Evolutionary conservation across 2,113 vertebrate genomes (phyloP), one percentile per base, ranked within the genome.

Genomic region (Eulacestoma nigropectus): DNA sequence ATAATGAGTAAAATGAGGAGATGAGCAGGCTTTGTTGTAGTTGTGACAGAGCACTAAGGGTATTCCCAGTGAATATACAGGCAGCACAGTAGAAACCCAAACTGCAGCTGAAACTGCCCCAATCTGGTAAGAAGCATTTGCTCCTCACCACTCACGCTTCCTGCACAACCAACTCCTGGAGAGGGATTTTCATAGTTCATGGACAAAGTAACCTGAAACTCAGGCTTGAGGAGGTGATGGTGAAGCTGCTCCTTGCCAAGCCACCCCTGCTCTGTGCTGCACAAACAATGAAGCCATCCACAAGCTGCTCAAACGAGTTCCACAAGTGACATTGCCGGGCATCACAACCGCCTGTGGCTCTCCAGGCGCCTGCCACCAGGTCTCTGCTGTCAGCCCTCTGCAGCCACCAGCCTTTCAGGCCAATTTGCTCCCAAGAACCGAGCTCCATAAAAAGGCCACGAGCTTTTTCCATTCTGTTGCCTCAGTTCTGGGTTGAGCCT

Each of bases 301-400:
- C 16, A 55, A 56, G 84, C 86, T 57, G 86, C 90, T 79, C 96
- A 75, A 1, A 95, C 95, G 1, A 22, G 96, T 95, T 96, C 93
- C 90, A 89, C 92, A 32, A 52, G 19, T 41, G 88, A 77, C 86
- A 92, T 89, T 96, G 73, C 94, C 13, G 7, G 80, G 73, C 68
- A 80, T n/a, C 94, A 35, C 60, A 68, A 19, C 7, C 1, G 3
- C 80, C 73, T n/a, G 26, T 6, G 27, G 69, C 77, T 85, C 9
- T 39, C 0, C 53, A 41, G 85, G 77, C 7, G 1, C 52, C 77
- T 6, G 39, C 73, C 83, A 42, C 35, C 78, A 25, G 57, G 68
- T 78, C 77, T 69, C 73, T 86, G 60, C 65, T n/a, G 4, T 1
- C 26, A 32, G 22, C 9, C 44, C 90, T 50, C 39, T 8, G 27